These are phyloP conservation scores for Pseudochaenichthys georgianus DNA, from an alignment of 2,797 vertebrate species.

Conservation along the genomic window DNA sequence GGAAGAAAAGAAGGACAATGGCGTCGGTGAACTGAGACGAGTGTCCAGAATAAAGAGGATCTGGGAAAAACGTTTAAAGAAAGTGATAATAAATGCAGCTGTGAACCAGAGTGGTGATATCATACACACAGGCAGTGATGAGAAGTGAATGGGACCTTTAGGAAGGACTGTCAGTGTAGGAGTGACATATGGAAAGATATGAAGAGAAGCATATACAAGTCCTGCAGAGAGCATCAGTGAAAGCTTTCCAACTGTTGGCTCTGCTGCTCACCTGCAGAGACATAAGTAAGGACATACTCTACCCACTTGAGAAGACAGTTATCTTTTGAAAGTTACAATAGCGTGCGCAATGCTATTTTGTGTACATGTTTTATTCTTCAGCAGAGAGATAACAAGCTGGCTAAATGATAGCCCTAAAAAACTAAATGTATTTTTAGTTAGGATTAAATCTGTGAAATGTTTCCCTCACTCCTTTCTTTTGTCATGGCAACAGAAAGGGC, in stretches of 20 bases:
- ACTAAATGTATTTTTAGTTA: background rate
- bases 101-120: background rate
- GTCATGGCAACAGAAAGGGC: constrained; percentile 7
- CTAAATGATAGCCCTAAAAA: background rate
- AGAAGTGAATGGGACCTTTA: constrained; percentile 12
- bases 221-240: too few species aligned
- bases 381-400: background rate
- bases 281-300: background rate
- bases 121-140: background rate
- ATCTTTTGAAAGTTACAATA: background rate
- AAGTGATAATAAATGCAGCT: constrained; percentile 12
- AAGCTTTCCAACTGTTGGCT: too few species aligned
- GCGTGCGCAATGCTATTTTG: background rate
- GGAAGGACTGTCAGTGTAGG: background rate
- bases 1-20: constrained; percentile 26
- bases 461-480: background rate
- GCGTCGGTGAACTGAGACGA: constrained; percentile 42
- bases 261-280: too few species aligned
- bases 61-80: constrained; percentile 7
- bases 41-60: constrained; percentile 22
- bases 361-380: background rate
- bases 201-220: background rate
- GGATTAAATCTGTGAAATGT: background rate
- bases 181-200: background rate
- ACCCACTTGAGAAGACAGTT: background rate